Evolutionary conservation across 2,797 vertebrate genomes (phyloP), one percentile per base, ranked within the genome.

Genomic region (Lepidocolaptes lacrymiger): DNA sequence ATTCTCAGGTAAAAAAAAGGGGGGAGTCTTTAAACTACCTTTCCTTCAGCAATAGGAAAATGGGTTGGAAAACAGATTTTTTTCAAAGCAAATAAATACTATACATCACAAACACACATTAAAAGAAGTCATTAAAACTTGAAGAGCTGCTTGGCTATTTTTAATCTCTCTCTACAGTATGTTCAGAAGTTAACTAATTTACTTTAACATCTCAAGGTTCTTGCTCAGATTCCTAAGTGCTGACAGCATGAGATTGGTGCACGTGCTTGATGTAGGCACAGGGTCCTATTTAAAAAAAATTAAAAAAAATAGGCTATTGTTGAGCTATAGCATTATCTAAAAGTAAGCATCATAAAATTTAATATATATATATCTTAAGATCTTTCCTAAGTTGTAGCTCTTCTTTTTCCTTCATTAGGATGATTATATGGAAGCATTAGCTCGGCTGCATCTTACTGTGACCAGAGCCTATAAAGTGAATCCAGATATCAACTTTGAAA

Each of bases 401-500:
- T 91, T 95, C 26, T 88, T 87, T 97, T 91, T 91, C 30, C 81
- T 93, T 97, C 43, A 36, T 66, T 74, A 99, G 99, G 99, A 99
- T 68, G 99, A 99, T 94, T 99, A 99, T 54, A 98, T 99, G 98
- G 99, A 99, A 95, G 99, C 99, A 6, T 96, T 99, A 94, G 98
- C 98, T 92, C 98, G 99, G 78, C 98, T 99, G 55, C 99, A 99
- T 95, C 98, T 99, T 82, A 99, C 99, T 1, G 99, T 99, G 82
- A 99, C 99, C 91, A 98, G 99, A 85, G 99, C 99, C 91, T 99
- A 99, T 97, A 99, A 99, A 96, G 99, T 99, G 76, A 99, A 99
- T 95, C 98, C 98, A 2, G 98, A 99, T 93, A 99, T 99, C 97
- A 99, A 99, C 98, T 99, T 99, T 12, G 99, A 99, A 97, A 99